Conservation (phyloP, 1,140 invertebrate species). For the Sycophaga agraensis region DNA sequence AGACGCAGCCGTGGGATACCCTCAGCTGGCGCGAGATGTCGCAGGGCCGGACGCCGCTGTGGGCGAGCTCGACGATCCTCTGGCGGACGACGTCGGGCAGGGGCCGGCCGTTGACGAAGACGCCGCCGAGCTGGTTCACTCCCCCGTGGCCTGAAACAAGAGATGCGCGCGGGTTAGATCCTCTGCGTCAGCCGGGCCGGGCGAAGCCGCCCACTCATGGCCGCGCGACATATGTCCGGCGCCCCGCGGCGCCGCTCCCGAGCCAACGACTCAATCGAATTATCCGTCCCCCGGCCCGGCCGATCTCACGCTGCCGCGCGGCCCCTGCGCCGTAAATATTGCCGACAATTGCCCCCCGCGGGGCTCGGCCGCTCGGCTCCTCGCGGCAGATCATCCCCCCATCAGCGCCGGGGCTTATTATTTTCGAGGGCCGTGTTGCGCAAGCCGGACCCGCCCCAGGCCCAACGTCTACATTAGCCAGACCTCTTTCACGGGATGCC, state of each 20-base stretch:
- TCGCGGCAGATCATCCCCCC: too few relatives aligned
- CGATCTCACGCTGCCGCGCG: neutral
- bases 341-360: neutral
- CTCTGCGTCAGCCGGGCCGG: too few relatives aligned
- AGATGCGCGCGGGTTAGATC: too few relatives aligned
- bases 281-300: neutral
- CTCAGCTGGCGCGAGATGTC: constrained; percentile 89
- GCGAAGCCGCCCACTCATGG: too few relatives aligned
- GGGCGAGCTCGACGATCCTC: constrained; percentile 92
- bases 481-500: too few relatives aligned
- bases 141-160: constrained; percentile 94
- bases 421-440: too few relatives aligned
- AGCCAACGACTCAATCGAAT: constrained; percentile 1
- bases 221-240: neutral
- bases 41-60: constrained; percentile 92
- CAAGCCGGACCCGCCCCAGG: too few relatives aligned
- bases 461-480: too few relatives aligned
- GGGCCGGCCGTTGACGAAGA: constrained; percentile 95
- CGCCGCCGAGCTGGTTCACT: constrained; percentile 94
- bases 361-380: neutral
- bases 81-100: constrained; percentile 92
- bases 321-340: constrained; percentile 1
- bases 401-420: too few relatives aligned
- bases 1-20: constrained; percentile 91
- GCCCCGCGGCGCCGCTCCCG: neutral